Evolutionary conservation across 2,113 vertebrate genomes (phyloP), one percentile per base, ranked within the genome.

Genomic region (Myanophis thanlyinensis): DNA sequence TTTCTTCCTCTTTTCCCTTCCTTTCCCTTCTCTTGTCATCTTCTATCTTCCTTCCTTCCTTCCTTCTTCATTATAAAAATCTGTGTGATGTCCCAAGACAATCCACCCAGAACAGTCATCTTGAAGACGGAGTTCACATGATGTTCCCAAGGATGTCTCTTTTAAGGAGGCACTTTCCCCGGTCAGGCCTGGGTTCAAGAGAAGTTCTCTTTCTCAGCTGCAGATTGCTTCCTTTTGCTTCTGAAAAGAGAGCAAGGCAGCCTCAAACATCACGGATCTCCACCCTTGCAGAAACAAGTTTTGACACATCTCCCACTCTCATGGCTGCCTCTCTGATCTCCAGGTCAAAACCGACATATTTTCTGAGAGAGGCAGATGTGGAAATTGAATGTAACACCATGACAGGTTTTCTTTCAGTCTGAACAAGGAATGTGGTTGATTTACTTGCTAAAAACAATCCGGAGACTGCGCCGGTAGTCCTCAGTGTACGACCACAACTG

Each of bases 61-160:
- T 15, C 5, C 40, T 88, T 40, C 93, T 89, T 25, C 5, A n/a
- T 30, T 92, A 92, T 18, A 53, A 95, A 92, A 12, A 91, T n/a
- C n/a, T n/a, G 84, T 48, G 13, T 9, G 15, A 0, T 51, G n/a
- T 40, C 67, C 40, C 56, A 49, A 90, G 67, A 88, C 44, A 90
- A 20, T 40, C 87, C 25, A 7, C 48, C 27, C 92, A 90, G 67
- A 22, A 25, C 7, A 52, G 35, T 23, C 48, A 92, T 48, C 46
- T 12, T 89, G 84, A 51, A 91, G 49, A 62, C 23, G 40, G 89
- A 85, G 51, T 54, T 54, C 47, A 91, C 53, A n/a, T 3, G 25
- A 67, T 87, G 2, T 94, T 87, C 49, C 27, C 67, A 40, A 49
- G 4, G 62, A 8, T 56, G 92, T 47, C 46, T 62, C 35, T 4